Evolutionary conservation across 2,888 invertebrate genomes (phyloP).

Genomic region (Desoria tigrina): DNA sequence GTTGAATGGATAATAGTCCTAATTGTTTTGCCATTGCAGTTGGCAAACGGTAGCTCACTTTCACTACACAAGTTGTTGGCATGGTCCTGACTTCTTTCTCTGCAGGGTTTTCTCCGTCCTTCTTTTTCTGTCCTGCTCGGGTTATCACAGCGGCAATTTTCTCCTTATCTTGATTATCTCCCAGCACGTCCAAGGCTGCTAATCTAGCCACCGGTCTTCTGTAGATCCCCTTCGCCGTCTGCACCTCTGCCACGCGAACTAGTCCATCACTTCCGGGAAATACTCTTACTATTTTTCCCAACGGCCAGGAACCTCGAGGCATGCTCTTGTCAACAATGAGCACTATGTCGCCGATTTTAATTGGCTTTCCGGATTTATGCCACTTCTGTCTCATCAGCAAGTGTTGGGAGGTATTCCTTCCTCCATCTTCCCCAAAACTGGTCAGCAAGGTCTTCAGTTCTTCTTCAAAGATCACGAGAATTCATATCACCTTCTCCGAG

Average conservation of each 20-base stretch:
- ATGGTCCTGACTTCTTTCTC: no score
- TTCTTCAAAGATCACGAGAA: conserved; percentile 52
- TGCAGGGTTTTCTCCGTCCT: no score
- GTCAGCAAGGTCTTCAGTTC: conserved; percentile 50
- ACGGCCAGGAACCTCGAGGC: conserved; percentile 22
- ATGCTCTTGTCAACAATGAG: conserved; percentile 11
- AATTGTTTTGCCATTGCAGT: no score
- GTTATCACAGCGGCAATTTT: no score
- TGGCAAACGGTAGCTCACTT: no score
- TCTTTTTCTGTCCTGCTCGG: no score
- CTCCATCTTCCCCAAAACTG: conserved; percentile 50
- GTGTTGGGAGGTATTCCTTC: conserved; percentile 45
- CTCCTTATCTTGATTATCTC: no score
- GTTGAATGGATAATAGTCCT: no score
- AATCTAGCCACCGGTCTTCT: conserved; percentile 20
- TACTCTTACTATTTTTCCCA: conserved; percentile 5
- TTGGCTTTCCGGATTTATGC: background rate
- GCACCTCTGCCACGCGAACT: conserved; percentile 22
- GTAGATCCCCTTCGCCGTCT: conserved; percentile 12
- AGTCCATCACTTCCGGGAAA: conserved; percentile 17
- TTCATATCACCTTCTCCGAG: conserved; percentile 36
- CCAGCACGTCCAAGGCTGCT: conserved; percentile 5
- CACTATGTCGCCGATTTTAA: conserved; percentile 18
- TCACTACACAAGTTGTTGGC: no score
- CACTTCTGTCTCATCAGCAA: conserved; percentile 43